phyloP scores from a whole-genome alignment of 2,888 invertebrate species.

The Chloroclysta siterata region DNA sequence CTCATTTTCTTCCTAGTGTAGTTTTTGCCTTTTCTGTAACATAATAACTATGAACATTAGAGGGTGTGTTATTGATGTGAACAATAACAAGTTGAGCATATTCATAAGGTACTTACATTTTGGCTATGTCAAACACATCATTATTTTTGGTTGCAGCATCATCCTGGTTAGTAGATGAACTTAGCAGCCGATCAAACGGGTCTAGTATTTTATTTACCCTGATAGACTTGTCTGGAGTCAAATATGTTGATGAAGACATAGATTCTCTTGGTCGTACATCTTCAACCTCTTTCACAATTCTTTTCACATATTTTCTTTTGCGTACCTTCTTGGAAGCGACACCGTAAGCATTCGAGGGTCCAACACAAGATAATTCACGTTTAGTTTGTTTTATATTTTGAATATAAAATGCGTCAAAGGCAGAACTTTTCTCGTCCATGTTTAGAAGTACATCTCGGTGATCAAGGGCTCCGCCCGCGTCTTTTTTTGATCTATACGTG shows the following conservation, averaged over 20 bases:
- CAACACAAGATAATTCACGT: constrained; percentile 67
- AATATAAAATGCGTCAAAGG: constrained; percentile 76
- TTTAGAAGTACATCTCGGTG: constrained; percentile 64
- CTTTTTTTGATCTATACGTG: constrained; percentile 74
- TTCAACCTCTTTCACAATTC: constrained; percentile 65
- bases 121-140: constrained; percentile 43
- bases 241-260: constrained; percentile 54
- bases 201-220: constrained; percentile 71
- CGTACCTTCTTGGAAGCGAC: constrained; percentile 63
- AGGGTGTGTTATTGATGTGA: background rate
- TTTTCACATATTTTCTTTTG: constrained; percentile 75
- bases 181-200: constrained; percentile 71
- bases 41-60: constrained; percentile 2
- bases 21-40: constrained; percentile 56
- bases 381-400: constrained; percentile 78
- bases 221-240: constrained; percentile 77
- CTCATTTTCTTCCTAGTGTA: constrained; percentile 51
- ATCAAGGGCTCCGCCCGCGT: constrained; percentile 59
- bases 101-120: constrained; percentile 48
- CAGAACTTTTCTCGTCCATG: constrained; percentile 67
- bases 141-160: constrained; percentile 34
- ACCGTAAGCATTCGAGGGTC: constrained; percentile 54
- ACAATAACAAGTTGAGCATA: background rate
- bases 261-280: constrained; percentile 47
- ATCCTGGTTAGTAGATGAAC: constrained; percentile 49